These are phyloP conservation scores for Apamea anceps DNA, from an alignment of 2,888 invertebrate species.

Conservation along the genomic window DNA sequence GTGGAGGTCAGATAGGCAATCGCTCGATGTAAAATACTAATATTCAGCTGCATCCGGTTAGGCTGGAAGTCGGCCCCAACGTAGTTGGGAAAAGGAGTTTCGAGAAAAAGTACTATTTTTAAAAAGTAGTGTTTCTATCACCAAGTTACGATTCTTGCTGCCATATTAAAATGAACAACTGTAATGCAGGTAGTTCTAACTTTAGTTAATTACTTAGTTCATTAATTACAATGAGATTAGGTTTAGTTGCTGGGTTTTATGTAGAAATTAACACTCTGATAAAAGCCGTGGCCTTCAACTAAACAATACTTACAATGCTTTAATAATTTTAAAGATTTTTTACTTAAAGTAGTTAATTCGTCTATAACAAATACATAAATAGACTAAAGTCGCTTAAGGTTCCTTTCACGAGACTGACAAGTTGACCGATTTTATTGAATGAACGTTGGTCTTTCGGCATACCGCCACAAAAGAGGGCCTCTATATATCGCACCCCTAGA, in stretches of 20 bases:
- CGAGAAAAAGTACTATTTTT: not conserved
- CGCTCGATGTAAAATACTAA: too few species aligned
- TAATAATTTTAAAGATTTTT: not conserved
- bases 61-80: too few species aligned
- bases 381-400: not conserved
- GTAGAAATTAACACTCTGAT: not conserved
- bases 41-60: too few species aligned
- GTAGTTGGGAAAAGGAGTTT: too few species aligned
- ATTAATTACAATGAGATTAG: not conserved
- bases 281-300: not conserved
- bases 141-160: not conserved
- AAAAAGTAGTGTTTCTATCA: not conserved
- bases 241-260: not conserved
- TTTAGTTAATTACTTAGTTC: not conserved
- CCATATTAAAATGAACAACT: not conserved
- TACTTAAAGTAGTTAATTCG: not conserved
- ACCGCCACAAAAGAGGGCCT: not conserved
- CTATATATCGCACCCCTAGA: too few species aligned
- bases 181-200: not conserved
- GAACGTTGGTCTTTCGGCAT: not conserved
- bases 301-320: not conserved
- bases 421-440: slow-evolving; percentile 30
- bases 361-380: not conserved
- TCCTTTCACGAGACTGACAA: not conserved
- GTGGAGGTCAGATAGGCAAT: too few species aligned